These are phyloP conservation scores for Acanthoscelides obtectus DNA, from an alignment of 2,888 invertebrate species.

Conservation along the genomic window DNA sequence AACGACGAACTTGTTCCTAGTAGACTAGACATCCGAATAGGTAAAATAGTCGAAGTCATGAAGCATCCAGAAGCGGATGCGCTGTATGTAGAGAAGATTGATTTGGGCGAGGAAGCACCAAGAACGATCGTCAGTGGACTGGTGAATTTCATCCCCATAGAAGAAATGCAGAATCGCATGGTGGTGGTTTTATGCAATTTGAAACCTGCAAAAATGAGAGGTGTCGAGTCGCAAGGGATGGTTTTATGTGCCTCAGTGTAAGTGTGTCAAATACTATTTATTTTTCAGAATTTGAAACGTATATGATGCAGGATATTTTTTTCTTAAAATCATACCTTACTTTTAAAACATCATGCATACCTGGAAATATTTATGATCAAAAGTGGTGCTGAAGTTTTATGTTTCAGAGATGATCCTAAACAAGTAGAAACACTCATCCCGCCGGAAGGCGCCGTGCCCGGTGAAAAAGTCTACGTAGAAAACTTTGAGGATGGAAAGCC, in stretches of 20 bases:
- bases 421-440: slow-evolving; percentile 82
- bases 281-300: too few relatives aligned
- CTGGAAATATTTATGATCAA: neutral
- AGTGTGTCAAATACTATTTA: slow-evolving; percentile 26
- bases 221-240: slow-evolving; percentile 89
- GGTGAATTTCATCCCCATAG: slow-evolving; percentile 85
- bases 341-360: too few relatives aligned
- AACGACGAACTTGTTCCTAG: slow-evolving; percentile 66
- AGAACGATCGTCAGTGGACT: slow-evolving; percentile 82
- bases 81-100: slow-evolving; percentile 88
- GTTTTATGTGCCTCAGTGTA: slow-evolving; percentile 83
- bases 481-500: slow-evolving; percentile 73
- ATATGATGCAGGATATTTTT: too few relatives aligned
- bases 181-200: slow-evolving; percentile 94
- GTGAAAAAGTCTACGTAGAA: slow-evolving; percentile 80
- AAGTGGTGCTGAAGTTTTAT: neutral
- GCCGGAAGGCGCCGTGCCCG: slow-evolving; percentile 70
- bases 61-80: slow-evolving; percentile 90
- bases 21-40: slow-evolving; percentile 81
- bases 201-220: slow-evolving; percentile 95
- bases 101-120: slow-evolving; percentile 72
- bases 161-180: slow-evolving; percentile 82
- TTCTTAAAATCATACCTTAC: too few relatives aligned
- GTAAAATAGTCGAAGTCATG: slow-evolving; percentile 76
- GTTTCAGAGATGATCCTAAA: slow-evolving; percentile 63